Conservation (phyloP, 1,140 invertebrate genomes). For the Diuraphis noxia region DNA sequence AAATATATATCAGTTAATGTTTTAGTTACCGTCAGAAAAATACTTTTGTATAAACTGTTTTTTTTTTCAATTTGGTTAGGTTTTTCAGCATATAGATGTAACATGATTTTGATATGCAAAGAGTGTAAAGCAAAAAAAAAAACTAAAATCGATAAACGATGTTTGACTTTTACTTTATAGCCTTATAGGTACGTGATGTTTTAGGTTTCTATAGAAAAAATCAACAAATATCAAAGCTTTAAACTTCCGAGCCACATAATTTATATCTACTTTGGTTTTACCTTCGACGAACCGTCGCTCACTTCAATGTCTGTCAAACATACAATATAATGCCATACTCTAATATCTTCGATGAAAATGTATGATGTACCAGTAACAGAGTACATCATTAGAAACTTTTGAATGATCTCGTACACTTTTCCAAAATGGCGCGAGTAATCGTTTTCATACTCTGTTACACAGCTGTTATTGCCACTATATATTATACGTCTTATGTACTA, state of each 20-base stretch:
- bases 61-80: too few species aligned
- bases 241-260: background rate
- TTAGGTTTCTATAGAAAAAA: background rate
- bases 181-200: background rate
- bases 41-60: too few species aligned
- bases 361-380: background rate
- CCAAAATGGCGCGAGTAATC: background rate
- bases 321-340: background rate
- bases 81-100: too few species aligned
- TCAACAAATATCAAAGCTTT: background rate
- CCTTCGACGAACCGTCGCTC: background rate
- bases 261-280: background rate
- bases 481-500: background rate
- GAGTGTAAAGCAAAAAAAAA: too few species aligned
- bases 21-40: too few species aligned
- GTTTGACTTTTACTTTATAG: too few species aligned
- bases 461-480: background rate
- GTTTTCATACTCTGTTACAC: background rate
- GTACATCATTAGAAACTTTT: background rate
- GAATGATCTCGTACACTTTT: background rate
- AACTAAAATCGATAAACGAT: too few species aligned
- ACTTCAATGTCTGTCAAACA: background rate
- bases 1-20: too few species aligned
- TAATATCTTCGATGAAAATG: background rate
- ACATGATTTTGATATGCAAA: too few species aligned